Evolutionary conservation across 2,113 vertebrate species (phyloP).

Genomic region (Sapajus apella): DNA sequence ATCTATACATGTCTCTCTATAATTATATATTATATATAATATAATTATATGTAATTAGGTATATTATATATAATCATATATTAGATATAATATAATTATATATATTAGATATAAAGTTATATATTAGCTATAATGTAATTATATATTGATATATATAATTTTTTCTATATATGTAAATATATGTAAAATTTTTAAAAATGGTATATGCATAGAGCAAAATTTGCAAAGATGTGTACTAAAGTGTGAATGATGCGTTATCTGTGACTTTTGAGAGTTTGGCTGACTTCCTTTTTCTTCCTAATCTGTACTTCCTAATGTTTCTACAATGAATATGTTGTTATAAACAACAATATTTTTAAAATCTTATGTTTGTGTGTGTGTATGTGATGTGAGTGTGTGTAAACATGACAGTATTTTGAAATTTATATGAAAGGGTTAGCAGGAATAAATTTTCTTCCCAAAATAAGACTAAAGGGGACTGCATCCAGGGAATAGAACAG

Average conservation of each 20-base stretch:
- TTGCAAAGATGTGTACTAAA: not conserved
- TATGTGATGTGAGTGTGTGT: not conserved
- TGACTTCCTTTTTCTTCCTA: not conserved
- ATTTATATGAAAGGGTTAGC: not conserved
- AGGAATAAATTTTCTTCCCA: not conserved
- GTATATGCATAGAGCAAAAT: not conserved
- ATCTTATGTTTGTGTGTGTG: not conserved
- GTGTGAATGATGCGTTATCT: not conserved
- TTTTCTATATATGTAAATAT: too few species aligned
- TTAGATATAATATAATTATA: too few species aligned
- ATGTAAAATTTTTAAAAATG: too few species aligned
- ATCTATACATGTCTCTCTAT: too few species aligned
- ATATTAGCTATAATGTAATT: too few species aligned
- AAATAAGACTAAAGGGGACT: not conserved
- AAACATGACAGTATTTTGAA: not conserved
- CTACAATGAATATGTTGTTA: not conserved
- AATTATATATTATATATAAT: too few species aligned
- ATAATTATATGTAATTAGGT: too few species aligned
- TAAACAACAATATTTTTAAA: not conserved
- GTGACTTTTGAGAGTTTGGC: not conserved
- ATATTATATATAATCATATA: too few species aligned
- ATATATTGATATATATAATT: too few species aligned
- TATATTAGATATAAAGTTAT: too few species aligned
- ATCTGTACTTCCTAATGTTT: not conserved
- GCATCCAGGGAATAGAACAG: not conserved